Evolutionary conservation across 2,113 vertebrate species (phyloP), one percentile per base, ranked within the genome.

Genomic region (Podarcis muralis): DNA sequence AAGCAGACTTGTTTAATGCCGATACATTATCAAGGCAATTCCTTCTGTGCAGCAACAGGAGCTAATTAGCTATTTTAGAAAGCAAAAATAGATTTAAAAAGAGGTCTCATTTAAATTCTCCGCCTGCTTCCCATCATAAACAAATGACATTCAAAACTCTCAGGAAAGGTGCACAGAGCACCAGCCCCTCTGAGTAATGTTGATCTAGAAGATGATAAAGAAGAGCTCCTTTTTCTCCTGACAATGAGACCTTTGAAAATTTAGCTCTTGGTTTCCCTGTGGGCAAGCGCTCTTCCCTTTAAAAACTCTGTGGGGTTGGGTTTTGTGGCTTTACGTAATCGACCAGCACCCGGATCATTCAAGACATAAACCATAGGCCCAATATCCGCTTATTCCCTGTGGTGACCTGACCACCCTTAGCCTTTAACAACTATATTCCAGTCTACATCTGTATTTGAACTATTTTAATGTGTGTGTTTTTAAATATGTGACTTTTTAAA

Each of bases 41-140:
- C 12, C 13, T 75, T 16, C 0, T 0, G 75, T 18, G 66, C 72
- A 86, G 27, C 5, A 11, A 7, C 25, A 0, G 85, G 84, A 91
- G 72, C 2, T 68, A 40, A 35, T 35, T 18, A 1, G 35, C 37
- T 65, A 88, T 15, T 5, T 74, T 68, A 69, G 23, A 88, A 83
- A 88, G 27, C 68, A 75, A 9, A 88, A 25, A 13, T 6, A 53
- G n/a, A 16, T 69, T 62, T 18, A 40, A 23, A 12, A 62, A 80
- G 30, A 53, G 7, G 53, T 62, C 1, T 0, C 15, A n/a, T 76
- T 76, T 0, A 4, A 71, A 84, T 69, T 84, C 25, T 13, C 0
- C 0, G 77, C 40, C 87, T 85, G 59, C 68, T 86, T 87, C 59
- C 69, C 85, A 35, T 9, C 30, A 11, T 27, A 1, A 59, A 82